These are phyloP conservation scores for Cuniculus paca DNA, from an alignment of 2,797 vertebrate genomes.

Conservation along the genomic window DNA sequence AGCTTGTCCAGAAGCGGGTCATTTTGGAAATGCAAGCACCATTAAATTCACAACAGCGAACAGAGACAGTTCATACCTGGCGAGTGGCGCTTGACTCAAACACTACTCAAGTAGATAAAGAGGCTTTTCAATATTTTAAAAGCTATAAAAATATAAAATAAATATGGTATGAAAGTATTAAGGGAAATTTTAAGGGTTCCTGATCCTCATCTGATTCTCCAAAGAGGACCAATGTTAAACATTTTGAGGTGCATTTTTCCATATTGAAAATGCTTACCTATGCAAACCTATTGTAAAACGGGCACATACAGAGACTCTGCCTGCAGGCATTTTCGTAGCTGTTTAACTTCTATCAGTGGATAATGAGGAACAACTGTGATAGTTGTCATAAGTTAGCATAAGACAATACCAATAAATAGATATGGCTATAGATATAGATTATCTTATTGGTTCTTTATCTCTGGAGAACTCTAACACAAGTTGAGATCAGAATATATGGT, in stretches of 20 bases:
- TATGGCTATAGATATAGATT: background rate
- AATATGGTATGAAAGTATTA: background rate
- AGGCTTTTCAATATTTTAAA: background rate
- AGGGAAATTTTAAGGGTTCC: background rate
- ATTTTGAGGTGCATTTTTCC: background rate
- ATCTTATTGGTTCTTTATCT: background rate
- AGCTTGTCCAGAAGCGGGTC: background rate
- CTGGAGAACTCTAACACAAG: background rate
- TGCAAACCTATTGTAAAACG: slow-evolving; percentile 26
- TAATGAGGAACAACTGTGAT: background rate
- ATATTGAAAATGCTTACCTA: slow-evolving; percentile 34
- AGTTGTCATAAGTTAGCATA: no score
- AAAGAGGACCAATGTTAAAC: background rate
- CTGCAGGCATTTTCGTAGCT: slow-evolving; percentile 53
- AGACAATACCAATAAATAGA: background rate
- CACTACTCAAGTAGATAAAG: background rate
- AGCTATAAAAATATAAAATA: slow-evolving; percentile 7
- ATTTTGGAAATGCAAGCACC: background rate
- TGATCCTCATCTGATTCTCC: background rate
- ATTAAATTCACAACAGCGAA: background rate
- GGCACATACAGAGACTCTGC: background rate
- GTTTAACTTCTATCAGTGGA: slow-evolving; percentile 42
- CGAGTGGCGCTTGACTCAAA: background rate
- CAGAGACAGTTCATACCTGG: background rate
- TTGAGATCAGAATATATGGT: background rate